These are phyloP conservation scores for Tokudaia muenninki DNA, from an alignment of 2,797 vertebrate genomes.

Conservation along the genomic window DNA sequence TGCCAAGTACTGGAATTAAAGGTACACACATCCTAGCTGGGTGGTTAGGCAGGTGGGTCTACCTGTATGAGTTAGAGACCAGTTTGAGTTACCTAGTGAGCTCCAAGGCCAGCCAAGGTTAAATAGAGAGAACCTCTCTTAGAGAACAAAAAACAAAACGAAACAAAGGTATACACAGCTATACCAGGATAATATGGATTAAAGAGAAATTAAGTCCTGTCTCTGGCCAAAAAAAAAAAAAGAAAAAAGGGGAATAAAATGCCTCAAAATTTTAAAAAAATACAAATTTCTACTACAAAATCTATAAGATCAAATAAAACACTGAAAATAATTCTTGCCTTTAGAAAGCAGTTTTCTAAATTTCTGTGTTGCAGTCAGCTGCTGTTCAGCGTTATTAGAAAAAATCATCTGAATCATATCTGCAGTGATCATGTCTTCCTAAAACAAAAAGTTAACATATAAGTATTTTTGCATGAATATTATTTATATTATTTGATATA, in stretches of 20 bases:
- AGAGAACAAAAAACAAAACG: neutral
- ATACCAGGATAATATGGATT: neutral
- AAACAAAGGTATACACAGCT: neutral
- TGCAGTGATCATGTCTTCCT: conserved; percentile 95
- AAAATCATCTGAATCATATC: conserved; percentile 97
- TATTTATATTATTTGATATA: neutral
- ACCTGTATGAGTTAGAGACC: neutral
- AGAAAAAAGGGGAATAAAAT: neutral
- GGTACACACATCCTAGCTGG: neutral
- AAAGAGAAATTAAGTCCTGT: conserved; percentile 15
- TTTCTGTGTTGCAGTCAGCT: conserved; percentile 95
- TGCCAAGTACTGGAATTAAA: neutral
- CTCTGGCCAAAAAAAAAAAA: neutral
- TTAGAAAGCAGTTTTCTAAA: conserved; percentile 96
- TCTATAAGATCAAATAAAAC: conserved; percentile 13
- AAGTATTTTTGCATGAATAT: neutral
- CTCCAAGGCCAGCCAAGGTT: neutral
- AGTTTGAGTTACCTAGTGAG: neutral
- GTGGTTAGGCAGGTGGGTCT: neutral
- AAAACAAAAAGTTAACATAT: conserved; percentile 76
- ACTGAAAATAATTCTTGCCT: conserved; percentile 87
- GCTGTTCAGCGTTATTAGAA: conserved; percentile 94
- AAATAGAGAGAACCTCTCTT: neutral
- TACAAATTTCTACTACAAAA: conserved; percentile 2
- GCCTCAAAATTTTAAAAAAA: conserved; percentile 23